Evolutionary conservation across 2,113 vertebrate genomes (phyloP), one percentile per base, ranked within the genome.

Genomic region (Brachyhypopomus occidentalis): DNA sequence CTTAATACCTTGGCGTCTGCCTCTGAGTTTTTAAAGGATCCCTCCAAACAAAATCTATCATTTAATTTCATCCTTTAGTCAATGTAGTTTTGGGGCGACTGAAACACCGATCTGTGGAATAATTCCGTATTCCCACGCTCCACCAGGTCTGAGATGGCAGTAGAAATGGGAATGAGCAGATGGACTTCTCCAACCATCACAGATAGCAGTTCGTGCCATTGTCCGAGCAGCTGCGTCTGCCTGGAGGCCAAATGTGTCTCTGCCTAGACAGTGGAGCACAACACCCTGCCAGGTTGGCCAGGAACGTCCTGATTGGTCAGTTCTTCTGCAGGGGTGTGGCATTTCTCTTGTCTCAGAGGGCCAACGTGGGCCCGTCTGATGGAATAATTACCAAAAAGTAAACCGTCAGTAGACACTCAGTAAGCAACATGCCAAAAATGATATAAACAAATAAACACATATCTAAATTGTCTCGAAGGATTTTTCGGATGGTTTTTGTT

Each of bases 401-500:
- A 12, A 52, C 45, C 45, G 20, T 78, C 76, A 78, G 64, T 48
- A 78, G 20, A 69, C 69, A 48, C 48, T 69, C 36, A 23, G 63
- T 27, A n/a, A 70, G 23, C 12, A 34, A 30, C 63, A 69, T 34
- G 19, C 25, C 58, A 69, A 67, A 77, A 30, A 30, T 30, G 30
- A 30, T 56, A 58, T 19, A 70, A 11, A 9, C 66, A 41, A 22
- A 30, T 59, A 70, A 23, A 59, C 59, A 75, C 3, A 22, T 70
- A 41, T 38, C n/a, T 11, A 22, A 41, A 4, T n/a, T 38, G 48
- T 58, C 41, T 23, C 19, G n/a, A 66, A 41, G 56, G 22, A 63
- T 81, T 70, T 70, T 71, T 56, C 48, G 62, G 62, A 67, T 75
- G 23, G 34, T 34, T 75, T 62, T 82, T 36, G 59, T 82, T 79